These are phyloP conservation scores for Ochropacha duplaris DNA, from an alignment of 2,888 invertebrate species.

Conservation along the genomic window DNA sequence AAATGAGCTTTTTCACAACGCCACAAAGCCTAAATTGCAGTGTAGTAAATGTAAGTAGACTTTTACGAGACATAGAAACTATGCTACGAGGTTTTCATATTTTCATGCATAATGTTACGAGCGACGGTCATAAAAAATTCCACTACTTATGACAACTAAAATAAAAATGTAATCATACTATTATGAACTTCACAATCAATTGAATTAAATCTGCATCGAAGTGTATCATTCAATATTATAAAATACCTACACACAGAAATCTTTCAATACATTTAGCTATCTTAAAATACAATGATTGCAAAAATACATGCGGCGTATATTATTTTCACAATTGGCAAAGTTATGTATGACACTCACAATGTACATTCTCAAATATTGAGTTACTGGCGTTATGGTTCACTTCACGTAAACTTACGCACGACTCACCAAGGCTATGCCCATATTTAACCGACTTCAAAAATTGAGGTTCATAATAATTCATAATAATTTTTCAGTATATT, in stretches of 20 bases:
- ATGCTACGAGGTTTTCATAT: background rate
- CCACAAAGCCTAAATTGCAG: conserved; percentile 10
- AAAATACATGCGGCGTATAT: conserved; percentile 43
- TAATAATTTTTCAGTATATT: too few relatives aligned
- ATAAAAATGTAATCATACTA: background rate
- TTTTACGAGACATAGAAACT: background rate
- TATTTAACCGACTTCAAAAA: background rate
- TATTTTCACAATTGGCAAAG: background rate
- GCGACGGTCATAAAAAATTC: background rate
- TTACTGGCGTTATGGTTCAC: conserved; percentile 52
- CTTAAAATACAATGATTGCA: conserved; percentile 20
- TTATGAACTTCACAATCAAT: background rate
- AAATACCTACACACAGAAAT: background rate
- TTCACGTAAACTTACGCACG: conserved; percentile 23
- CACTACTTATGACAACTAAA: background rate
- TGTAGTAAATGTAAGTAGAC: conserved; percentile 1
- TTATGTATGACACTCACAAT: conserved; percentile 15
- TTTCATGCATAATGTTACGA: background rate
- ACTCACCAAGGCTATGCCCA: background rate
- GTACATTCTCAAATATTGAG: conserved; percentile 71
- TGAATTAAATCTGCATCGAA: background rate
- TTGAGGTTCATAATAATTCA: too few relatives aligned
- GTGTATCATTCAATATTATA: background rate
- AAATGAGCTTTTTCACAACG: conserved; percentile 24
- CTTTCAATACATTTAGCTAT: conserved; percentile 11